phyloP scores from a whole-genome alignment of 2,113 vertebrate species.

The Butorides virescens region DNA sequence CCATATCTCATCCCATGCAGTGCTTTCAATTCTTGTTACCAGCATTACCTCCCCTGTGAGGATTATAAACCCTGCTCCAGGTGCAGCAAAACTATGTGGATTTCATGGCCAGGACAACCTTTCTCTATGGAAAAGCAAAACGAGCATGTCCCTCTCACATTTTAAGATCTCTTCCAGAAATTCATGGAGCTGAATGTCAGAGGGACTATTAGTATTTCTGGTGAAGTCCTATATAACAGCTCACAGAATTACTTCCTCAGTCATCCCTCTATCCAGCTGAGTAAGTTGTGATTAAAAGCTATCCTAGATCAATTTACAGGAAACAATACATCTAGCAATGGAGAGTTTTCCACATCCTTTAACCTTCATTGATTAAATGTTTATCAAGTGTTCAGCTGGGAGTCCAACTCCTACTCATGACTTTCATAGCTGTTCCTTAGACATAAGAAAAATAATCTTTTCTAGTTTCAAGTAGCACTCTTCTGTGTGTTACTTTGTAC shows the following conservation, averaged over 20 bases:
- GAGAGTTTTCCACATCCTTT: slow-evolving; percentile 2
- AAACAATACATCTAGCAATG: background rate
- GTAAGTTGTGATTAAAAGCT: background rate
- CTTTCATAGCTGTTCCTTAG: background rate
- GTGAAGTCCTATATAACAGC: background rate
- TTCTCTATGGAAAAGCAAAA: background rate
- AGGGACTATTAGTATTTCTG: background rate
- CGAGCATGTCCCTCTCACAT: background rate
- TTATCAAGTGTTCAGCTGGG: background rate
- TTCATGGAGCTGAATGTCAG: background rate
- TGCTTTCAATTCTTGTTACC: slow-evolving; percentile 17
- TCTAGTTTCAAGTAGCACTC: background rate
- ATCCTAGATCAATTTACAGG: background rate
- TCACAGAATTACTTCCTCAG: background rate
- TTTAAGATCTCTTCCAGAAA: background rate
- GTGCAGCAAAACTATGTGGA: background rate
- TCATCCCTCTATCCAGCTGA: background rate
- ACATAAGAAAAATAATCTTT: background rate
- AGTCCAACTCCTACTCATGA: background rate
- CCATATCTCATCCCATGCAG: background rate
- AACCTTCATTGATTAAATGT: background rate
- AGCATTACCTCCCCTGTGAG: background rate
- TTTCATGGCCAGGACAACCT: slow-evolving; percentile 13
- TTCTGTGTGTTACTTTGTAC: background rate
- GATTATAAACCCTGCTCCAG: background rate